Evolutionary conservation across 2,797 vertebrate species (phyloP), one percentile per base, ranked within the genome.

Genomic region (Sphenodon punctatus): DNA sequence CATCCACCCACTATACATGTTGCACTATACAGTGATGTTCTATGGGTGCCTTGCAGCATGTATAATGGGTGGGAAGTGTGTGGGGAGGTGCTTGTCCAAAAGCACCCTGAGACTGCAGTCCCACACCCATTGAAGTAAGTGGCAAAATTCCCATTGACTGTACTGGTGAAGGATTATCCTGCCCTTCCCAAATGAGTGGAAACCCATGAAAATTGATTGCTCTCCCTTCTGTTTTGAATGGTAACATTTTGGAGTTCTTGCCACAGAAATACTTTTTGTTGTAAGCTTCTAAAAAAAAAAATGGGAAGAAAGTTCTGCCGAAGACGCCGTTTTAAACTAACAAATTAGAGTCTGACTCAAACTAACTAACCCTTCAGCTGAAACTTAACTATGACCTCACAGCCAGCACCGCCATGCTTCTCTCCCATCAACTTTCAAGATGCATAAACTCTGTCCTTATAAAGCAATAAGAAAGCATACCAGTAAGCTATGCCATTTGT

Each of bases 211-310:
- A 4, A 36, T 46, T 12, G 2, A n/a, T 86, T 12, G 68, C 15
- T n/a, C 38, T 12, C 10, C 59, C 80, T 88, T 59, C 83, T 6
- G 4, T 58, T 80, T 66, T 51, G 14, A 23, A 66, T 65, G 55
- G 48, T 4, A 23, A 38, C 58, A 36, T 36, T 36, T 53, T 58
- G 6, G 32, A 17, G 17, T 32, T 58, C 58, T 58, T 32, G 36
- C 32, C 32, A 13, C 36, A 23, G 58, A 36, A 36, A 11, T 56
- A 56, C 56, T 30, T 30, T n/a, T 53, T 51, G 3, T 3, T 60
- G 19, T 66, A 19, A 74, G 41, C 39, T 67, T 59, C n/a, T 34
- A 3, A 77, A 69, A 39, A 36, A 71, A 76, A 56, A 19, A 34
- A 12, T n/a, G n/a, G n/a, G n/a, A n/a, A n/a, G n/a, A n/a, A n/a